Conservation (phyloP, 2,888 invertebrate genomes). For the Tipula lateralis region DNA sequence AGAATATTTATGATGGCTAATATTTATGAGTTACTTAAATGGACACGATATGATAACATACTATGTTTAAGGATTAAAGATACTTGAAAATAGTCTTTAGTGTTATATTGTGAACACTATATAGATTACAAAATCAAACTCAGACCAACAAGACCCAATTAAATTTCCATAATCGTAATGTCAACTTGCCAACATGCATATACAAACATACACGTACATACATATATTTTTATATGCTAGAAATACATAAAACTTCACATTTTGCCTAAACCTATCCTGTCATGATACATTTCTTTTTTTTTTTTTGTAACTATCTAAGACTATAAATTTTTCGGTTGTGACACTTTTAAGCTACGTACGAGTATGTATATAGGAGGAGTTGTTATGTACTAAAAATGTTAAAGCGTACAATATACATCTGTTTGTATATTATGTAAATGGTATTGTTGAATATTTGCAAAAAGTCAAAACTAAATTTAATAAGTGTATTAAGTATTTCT, state of each 20-base stretch:
- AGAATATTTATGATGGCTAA: too few species aligned
- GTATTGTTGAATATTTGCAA: not conserved
- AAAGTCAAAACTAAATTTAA: not conserved
- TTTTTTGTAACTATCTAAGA: not conserved
- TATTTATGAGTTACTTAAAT: too few species aligned
- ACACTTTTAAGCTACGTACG: not conserved
- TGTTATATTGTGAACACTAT: too few species aligned
- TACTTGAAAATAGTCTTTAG: too few species aligned
- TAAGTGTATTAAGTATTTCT: not conserved
- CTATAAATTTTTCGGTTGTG: not conserved
- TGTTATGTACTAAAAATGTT: not conserved
- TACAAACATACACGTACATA: not conserved
- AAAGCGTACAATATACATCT: not conserved
- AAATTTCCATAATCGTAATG: not conserved
- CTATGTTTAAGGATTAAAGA: too few species aligned
- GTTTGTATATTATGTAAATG: too few species aligned
- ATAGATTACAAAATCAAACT: not conserved
- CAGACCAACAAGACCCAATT: not conserved
- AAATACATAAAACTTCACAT: not conserved
- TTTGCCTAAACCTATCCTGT: not conserved
- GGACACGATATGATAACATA: too few species aligned
- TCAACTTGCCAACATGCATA: not conserved
- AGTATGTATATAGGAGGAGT: not conserved
- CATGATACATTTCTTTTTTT: not conserved
- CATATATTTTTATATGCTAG: not conserved